Conservation (phyloP, 2,888 invertebrate species). For the Phengaris alcon region DNA sequence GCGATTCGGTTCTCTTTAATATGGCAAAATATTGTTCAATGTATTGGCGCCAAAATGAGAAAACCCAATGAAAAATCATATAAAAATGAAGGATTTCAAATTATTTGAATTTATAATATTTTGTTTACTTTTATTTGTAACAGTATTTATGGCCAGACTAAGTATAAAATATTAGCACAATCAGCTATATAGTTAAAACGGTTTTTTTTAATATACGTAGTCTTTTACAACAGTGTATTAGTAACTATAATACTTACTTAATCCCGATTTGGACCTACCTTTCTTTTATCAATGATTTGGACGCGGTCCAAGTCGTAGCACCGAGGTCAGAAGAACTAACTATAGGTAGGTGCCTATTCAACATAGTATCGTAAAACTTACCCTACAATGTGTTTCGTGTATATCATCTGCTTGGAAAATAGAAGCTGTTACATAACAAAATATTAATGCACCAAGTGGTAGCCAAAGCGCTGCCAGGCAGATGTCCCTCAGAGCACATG, state of each 20-base stretch:
- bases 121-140: too few species aligned
- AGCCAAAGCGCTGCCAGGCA: slow-evolving; percentile 91
- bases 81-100: too few species aligned
- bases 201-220: not conserved
- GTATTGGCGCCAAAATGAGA: too few species aligned
- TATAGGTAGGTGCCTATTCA: not conserved
- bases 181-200: not conserved
- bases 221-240: not conserved
- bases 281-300: not conserved
- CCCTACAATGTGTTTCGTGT: slow-evolving; percentile 96
- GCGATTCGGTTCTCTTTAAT: too few species aligned
- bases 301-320: not conserved
- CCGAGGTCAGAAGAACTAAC: slow-evolving; percentile 15
- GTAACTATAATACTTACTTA: not conserved
- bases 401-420: slow-evolving; percentile 95
- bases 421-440: slow-evolving; percentile 93
- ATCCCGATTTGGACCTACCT: slow-evolving; percentile 1
- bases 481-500: slow-evolving; percentile 87
- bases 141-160: too few species aligned
- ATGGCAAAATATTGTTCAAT: too few species aligned
- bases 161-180: too few species aligned
- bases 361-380: slow-evolving; percentile 72
- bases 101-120: too few species aligned
- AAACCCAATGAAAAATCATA: too few species aligned
- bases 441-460: slow-evolving; percentile 89